Evolutionary conservation across 2,113 vertebrate species (phyloP).

Genomic region (Numida meleagris): DNA sequence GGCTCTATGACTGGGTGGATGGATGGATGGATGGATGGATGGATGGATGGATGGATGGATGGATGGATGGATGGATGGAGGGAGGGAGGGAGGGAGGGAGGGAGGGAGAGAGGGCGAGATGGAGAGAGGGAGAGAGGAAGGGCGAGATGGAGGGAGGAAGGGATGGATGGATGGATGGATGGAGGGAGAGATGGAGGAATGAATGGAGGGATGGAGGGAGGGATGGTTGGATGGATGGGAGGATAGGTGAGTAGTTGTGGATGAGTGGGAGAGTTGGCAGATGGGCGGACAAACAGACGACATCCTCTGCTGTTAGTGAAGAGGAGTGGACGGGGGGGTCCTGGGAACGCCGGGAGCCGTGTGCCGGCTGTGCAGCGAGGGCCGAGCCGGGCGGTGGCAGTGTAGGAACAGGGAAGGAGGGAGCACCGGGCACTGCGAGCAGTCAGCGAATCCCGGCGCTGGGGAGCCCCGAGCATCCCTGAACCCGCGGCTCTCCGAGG

Average conservation of each 20-base stretch:
- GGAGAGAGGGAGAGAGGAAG: neutral
- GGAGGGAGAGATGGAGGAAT: neutral
- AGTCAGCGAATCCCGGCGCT: rapidly evolving
- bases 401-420: slow-evolving; percentile 8
- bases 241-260: neutral
- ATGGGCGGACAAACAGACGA: neutral
- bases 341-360: neutral
- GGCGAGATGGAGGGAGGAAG: rapidly evolving
- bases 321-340: rapidly evolving
- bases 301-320: neutral
- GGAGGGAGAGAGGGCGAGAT: neutral
- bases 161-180: neutral
- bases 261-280: neutral
- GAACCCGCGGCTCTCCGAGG: neutral
- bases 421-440: rapidly evolving
- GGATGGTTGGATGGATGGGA: neutral
- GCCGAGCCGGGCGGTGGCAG: slow-evolving; percentile 15
- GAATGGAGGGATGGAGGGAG: rapidly evolving
- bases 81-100: neutral
- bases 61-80: neutral
- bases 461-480: rapidly evolving
- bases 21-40: too few relatives aligned
- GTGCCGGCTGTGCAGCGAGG: neutral
- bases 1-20: too few relatives aligned
- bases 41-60: neutral